Base-by-base conservation (phyloP, 2,797 vertebrate species). In the Hydrolagus colliei region DNA sequence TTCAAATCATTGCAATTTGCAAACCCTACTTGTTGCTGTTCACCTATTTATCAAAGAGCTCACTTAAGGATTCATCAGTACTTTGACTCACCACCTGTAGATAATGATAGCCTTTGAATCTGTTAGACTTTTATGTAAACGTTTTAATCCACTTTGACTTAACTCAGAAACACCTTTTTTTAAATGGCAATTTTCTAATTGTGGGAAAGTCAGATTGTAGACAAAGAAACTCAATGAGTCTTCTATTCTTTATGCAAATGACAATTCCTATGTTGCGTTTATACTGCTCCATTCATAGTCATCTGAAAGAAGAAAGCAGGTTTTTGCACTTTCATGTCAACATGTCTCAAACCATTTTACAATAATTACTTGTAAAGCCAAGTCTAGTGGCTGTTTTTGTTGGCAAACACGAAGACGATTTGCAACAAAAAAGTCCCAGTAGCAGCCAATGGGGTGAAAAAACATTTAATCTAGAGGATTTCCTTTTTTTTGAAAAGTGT, bases 71-170 rank as follows among this genome's bases (percentile, higher is more conserved):
- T 74, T 74, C 73, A 74, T 65, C 65, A 9, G 10, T 18, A 20
- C 75, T 27, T 65, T 80, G 22, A 65, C 77, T 77, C 52, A 77
- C 52, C 75, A 77, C 75, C 75, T 77, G 41, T 61, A 61, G 75
- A 77, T 77, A 61, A 77, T 18, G 32, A 77, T 13, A 80, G 7
- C 73, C 27, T 74, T 4, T 80, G 61, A 22, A 65, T 27, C 62
- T 27, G 41, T 27, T 9, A 41, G 62, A 63, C 27, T 27, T 82
- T 68, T 35, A 20, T 68, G 79, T 82, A 82, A 82, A 82, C 27
- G 68, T 67, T 18, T 68, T 27, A 82, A 82, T 82, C 22, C 79
- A 82, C 62, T 82, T 82, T 82, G 41, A 20, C 27, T 35, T 82
- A 6, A 35, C 77, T 59, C 22, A 77, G 62, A 63, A n/a, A 62